phyloP scores from a whole-genome alignment of 2,113 vertebrate species.

The Sarotherodon lohbergeri region DNA sequence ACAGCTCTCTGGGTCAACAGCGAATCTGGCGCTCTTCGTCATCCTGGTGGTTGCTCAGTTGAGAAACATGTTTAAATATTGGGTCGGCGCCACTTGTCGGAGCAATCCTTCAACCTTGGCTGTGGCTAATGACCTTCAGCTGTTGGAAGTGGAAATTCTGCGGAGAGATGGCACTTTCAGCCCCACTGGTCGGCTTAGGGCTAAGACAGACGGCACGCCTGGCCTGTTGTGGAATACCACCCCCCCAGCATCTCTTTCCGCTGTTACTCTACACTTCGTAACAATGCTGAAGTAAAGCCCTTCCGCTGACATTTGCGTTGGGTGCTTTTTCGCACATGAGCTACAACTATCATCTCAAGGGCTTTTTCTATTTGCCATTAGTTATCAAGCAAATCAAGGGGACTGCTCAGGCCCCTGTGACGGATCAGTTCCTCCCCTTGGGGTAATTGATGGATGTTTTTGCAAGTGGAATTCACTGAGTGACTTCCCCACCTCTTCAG shows the following conservation, averaged over 20 bases:
- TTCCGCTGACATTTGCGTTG: background rate
- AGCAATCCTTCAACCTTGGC: conserved; percentile 43
- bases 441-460: conserved; percentile 2
- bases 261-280: conserved; percentile 1
- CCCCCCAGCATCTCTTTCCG: background rate
- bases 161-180: conserved; percentile 45
- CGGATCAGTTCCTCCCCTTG: background rate
- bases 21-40: conserved; percentile 19
- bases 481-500: background rate
- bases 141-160: conserved; percentile 65
- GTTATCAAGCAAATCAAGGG: background rate
- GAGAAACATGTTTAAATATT: conserved; percentile 51
- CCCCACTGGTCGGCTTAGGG: conserved; percentile 43
- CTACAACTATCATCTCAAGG: background rate
- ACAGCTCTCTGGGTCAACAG: conserved; percentile 13
- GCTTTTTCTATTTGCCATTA: background rate
- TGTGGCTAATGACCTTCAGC: conserved; percentile 69
- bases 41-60: conserved; percentile 22
- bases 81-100: conserved; percentile 45
- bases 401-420: background rate
- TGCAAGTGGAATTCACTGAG: conserved; percentile 5
- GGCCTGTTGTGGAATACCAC: conserved; percentile 40
- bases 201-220: conserved; percentile 49
- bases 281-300: background rate
- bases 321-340: background rate